Conservation (phyloP, 1,140 invertebrate genomes). For the Platyscapa corneri region DNA sequence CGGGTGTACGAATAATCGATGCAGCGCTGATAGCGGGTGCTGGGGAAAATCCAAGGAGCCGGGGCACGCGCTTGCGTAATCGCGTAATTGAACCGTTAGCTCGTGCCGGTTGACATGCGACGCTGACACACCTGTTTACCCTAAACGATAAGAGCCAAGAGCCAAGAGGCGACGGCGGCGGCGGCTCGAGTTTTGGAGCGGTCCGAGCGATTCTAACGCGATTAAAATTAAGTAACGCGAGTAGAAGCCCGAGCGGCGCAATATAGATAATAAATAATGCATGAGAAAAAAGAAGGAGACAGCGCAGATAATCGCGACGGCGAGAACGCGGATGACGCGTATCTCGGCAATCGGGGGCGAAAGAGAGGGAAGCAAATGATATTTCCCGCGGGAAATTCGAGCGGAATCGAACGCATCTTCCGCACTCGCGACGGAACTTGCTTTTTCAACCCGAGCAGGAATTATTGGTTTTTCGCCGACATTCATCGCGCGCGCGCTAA, state of each 20-base stretch:
- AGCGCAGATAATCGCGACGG: no score
- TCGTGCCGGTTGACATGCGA: background rate
- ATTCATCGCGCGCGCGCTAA: no score
- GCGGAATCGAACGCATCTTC: background rate
- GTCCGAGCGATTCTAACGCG: background rate
- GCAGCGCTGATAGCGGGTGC: background rate
- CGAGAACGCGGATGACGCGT: background rate
- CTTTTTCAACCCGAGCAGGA: no score
- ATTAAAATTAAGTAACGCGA: conserved; percentile 2
- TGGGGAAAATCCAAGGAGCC: background rate
- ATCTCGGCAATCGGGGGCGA: background rate
- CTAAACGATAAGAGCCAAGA: background rate
- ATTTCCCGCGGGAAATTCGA: background rate
- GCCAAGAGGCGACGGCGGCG: no score
- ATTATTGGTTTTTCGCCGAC: background rate
- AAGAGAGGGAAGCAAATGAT: no score
- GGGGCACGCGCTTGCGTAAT: background rate
- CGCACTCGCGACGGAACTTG: no score
- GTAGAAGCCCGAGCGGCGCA: background rate
- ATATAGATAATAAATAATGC: no score
- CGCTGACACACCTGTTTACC: conserved; percentile 6
- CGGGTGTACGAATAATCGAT: conserved; percentile 13
- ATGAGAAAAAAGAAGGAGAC: no score
- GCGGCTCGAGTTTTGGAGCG: background rate
- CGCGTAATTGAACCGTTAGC: conserved; percentile 17